phyloP scores from a whole-genome alignment of 37 sponge, comb jelly and placozoan species.

The Halisarca cf. caerulea region DNA sequence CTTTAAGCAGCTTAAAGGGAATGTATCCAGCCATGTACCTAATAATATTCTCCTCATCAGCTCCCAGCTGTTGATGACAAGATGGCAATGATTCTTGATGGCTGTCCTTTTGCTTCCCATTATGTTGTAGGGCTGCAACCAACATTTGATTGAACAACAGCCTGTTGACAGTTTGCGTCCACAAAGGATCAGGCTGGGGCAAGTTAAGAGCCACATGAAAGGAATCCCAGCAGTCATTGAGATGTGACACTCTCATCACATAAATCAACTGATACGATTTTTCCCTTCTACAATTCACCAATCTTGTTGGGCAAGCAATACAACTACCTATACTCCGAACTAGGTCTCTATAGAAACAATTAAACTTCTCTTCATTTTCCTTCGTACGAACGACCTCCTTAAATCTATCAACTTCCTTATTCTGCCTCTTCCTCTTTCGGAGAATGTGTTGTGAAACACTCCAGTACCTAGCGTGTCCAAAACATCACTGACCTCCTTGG shows the following conservation, averaged over 20 bases:
- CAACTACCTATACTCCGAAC: not conserved
- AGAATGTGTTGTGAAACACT: not conserved
- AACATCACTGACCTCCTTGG: constrained; percentile 5
- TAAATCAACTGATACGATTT: not conserved
- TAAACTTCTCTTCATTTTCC: not conserved
- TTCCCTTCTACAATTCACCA: not conserved
- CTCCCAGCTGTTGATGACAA: not conserved
- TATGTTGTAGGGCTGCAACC: constrained; percentile 6
- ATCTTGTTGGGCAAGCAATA: not conserved
- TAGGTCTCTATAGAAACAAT: not conserved
- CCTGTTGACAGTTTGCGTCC: constrained; percentile 1
- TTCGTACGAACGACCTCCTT: not conserved
- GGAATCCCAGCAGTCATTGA: not conserved
- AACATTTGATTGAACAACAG: not conserved
- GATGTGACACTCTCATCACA: not conserved
- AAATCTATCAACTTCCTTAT: not conserved
- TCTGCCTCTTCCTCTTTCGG: not conserved
- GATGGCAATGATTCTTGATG: not conserved
- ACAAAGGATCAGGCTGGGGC: not conserved
- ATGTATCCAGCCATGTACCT: constrained; percentile 22
- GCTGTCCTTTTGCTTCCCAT: not conserved
- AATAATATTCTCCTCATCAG: constrained; percentile 23
- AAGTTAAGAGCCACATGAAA: not conserved
- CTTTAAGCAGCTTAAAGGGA: not conserved
- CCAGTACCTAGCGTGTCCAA: not conserved